Evolutionary conservation across 1,140 invertebrate genomes (phyloP), one percentile per base, ranked within the genome.

Genomic region (Drosophila tristis): DNA sequence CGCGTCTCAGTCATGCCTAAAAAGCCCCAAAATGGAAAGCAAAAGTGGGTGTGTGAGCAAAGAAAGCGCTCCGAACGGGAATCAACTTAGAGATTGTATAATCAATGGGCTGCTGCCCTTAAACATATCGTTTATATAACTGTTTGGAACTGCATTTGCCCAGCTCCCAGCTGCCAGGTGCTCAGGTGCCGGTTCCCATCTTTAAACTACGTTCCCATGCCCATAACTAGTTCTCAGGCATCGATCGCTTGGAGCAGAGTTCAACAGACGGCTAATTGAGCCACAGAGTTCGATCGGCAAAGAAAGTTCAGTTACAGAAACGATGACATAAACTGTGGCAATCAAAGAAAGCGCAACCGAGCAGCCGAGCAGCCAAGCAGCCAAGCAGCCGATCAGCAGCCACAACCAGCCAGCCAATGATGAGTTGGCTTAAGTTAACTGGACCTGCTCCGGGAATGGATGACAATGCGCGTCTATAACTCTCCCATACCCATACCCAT

Each of bases 321-420:
- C 82, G 84, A 89, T 86, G 82, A 87, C 84, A 87, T 87, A 87
- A 87, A 89, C 82, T 81, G 75, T 74, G 89, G 77, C 79, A 87
- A 79, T 87, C 79, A 89, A 87, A 89, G 82, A 89, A 89, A 87
- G 84, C 82, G 66, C 54, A 71, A 49, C 80, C 42, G 54, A 58
- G 16, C 47, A 56, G 25, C 13, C 64, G 1, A 31, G 29, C 29
- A 31, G 7, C 0, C 26, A 6, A 29, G 6, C 26, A 29, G 5
- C 26, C 26, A 5, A 29, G 7, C 29, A 31, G 29, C 29, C 29
- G 7, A 7, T 0, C 7, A 29, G 5, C 26, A 7, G 29, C 29
- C 16, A 16, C 16, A 16, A 16, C 16, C 16, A 63, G 51, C 68
- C 51, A 42, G 56, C 16, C 55, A 58, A 31, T 62, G 56, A 80